A percentile compares a stretch with the other conserved stretches of the same genome.
phyloP scores from a whole-genome alignment of 1,140 invertebrate genomes.

The Delia radicum region DNA sequence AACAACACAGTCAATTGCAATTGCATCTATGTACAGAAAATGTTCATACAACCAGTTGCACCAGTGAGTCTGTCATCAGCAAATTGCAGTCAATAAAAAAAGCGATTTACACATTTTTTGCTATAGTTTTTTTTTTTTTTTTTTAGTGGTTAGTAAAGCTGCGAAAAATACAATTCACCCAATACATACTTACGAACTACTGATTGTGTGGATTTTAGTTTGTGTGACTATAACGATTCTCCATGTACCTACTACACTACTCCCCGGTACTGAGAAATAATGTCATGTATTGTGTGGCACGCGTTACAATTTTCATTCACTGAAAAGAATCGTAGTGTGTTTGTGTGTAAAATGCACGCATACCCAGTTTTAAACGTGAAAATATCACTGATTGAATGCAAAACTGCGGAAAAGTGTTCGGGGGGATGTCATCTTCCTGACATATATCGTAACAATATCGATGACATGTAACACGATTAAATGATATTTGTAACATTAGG shows the following conservation, averaged over 20 bases:
- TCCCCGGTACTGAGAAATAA: neutral
- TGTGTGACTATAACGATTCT: neutral
- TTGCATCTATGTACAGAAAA: neutral
- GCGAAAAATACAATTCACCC: neutral
- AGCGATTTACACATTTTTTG: neutral
- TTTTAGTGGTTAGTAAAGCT: neutral
- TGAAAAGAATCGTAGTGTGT: too few species aligned
- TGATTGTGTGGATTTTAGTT: neutral
- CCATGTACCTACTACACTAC: too few species aligned
- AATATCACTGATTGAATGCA: neutral
- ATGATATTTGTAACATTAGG: too few species aligned
- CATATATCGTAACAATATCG: neutral
- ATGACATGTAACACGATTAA: too few species aligned
- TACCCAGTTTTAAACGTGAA: neutral
- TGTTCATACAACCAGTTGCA: neutral
- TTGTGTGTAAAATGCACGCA: neutral
- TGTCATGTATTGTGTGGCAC: neutral
- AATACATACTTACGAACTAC: neutral
- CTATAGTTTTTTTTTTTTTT: neutral
- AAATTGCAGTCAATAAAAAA: slow-evolving; percentile 1
- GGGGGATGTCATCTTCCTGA: neutral
- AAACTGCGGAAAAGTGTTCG: neutral
- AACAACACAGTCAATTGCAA: neutral
- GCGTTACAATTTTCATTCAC: neutral
- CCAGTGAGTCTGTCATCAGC: neutral